phyloP scores from a whole-genome alignment of 2,113 vertebrate species.

The Telmatochromis bifrenatus region DNA sequence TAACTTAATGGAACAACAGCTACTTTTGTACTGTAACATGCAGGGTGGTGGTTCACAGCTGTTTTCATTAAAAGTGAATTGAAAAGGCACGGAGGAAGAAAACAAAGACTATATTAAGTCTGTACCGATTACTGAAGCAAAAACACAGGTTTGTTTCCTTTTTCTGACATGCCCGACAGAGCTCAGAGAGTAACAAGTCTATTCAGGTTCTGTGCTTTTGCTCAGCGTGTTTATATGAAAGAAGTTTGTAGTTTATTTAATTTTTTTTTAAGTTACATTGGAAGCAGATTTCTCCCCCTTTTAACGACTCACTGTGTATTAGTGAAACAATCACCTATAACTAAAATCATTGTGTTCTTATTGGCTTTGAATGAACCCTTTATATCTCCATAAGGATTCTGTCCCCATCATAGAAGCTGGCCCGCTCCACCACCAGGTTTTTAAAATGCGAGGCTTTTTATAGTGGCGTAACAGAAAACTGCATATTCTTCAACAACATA shows the following conservation, averaged over 20 bases:
- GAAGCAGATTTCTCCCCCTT: background rate
- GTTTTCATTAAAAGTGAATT: background rate
- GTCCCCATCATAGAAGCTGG: background rate
- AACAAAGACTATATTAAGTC: background rate
- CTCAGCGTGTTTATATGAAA: background rate
- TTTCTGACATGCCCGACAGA: background rate
- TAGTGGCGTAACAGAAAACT: background rate
- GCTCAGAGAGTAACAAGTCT: background rate
- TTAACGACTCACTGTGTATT: background rate
- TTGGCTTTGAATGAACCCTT: background rate
- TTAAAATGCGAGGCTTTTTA: background rate
- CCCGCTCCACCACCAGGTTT: background rate
- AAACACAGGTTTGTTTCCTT: background rate
- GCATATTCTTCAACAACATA: background rate
- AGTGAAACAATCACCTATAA: background rate
- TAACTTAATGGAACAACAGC: background rate
- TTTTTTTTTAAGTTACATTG: background rate
- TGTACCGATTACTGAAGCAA: background rate
- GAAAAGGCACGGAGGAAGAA: background rate
- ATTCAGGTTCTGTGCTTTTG: background rate
- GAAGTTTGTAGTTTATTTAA: background rate
- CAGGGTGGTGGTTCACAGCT: background rate
- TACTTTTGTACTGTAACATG: background rate
- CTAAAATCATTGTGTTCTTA: background rate
- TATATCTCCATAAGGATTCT: background rate